Conservation (phyloP, 2,888 invertebrate species). For the Ganaspis brasiliensis region DNA sequence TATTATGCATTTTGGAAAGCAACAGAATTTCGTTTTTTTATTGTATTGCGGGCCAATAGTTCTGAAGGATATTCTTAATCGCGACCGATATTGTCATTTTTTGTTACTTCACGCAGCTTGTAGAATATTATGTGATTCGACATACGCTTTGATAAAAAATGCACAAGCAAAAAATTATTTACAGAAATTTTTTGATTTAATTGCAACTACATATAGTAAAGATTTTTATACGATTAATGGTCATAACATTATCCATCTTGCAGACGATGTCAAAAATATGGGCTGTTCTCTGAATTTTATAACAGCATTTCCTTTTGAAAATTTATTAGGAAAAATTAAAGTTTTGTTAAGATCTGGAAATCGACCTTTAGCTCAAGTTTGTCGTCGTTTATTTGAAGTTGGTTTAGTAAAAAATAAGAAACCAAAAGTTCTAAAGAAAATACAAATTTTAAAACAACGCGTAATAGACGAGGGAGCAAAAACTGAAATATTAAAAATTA, state of each 20-base stretch:
- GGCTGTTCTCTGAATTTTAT: conserved; percentile 40
- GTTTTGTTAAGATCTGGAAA: conserved; percentile 44
- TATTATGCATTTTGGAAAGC: conserved; percentile 13
- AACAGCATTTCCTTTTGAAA: conserved; percentile 48
- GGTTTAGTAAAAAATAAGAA: not conserved
- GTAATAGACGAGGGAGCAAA: not conserved
- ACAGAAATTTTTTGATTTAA: conserved; percentile 44
- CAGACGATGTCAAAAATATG: conserved; percentile 44
- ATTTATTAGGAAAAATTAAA: conserved; percentile 37
- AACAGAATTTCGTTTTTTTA: too few species aligned
- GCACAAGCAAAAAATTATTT: conserved; percentile 48
- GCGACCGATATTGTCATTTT: conserved; percentile 23
- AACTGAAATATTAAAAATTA: not conserved
- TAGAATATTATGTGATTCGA: conserved; percentile 41
- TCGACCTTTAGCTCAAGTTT: conserved; percentile 41
- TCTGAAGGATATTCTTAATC: not conserved
- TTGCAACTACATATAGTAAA: conserved; percentile 2
- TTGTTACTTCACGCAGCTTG: conserved; percentile 50
- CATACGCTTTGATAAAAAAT: conserved; percentile 16
- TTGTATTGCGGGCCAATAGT: too few species aligned
- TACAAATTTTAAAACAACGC: conserved; percentile 7
- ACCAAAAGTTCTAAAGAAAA: not conserved
- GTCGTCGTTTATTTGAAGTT: conserved; percentile 1
- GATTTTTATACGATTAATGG: conserved; percentile 35
- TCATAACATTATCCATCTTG: conserved; percentile 41